Evolutionary conservation across 2,797 vertebrate species (phyloP).

Genomic region (Pogoniulus pusillus): DNA sequence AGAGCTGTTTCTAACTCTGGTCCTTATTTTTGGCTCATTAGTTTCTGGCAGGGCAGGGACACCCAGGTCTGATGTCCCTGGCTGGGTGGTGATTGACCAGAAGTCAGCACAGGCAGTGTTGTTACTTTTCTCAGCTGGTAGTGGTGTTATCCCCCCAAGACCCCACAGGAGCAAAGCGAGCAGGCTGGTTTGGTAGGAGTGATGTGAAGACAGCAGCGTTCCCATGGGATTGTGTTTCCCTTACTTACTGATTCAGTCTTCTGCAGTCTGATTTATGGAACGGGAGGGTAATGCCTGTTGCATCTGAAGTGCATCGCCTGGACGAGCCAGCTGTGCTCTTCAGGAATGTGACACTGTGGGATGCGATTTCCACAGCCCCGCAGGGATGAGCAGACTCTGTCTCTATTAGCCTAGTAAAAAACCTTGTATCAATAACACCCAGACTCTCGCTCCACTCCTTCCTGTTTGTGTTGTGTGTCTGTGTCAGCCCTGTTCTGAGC

Average conservation of each 20-base stretch:
- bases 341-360: conserved; percentile 54
- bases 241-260: not conserved
- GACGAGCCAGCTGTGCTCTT: conserved; percentile 11
- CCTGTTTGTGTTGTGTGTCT: conserved; percentile 55
- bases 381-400: conserved; percentile 50
- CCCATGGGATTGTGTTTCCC: not conserved
- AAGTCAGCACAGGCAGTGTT: conserved; percentile 33
- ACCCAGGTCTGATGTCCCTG: conserved; percentile 5
- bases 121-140: conserved; percentile 19
- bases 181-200: not conserved
- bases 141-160: conserved; percentile 5
- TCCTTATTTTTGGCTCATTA: conserved; percentile 47
- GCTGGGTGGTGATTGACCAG: conserved; percentile 38
- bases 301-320: conserved; percentile 22
- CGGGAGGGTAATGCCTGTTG: not conserved
- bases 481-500: conserved; percentile 37
- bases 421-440: conserved; percentile 47
- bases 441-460: conserved; percentile 25
- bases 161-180: conserved; percentile 44
- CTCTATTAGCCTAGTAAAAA: conserved; percentile 62
- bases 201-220: not conserved
- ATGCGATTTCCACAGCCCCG: conserved; percentile 57
- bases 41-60: conserved; percentile 35
- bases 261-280: conserved; percentile 25
- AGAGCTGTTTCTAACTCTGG: conserved; percentile 19